Percentiles rank a stretch among this genome's conserved stretches.
These are phyloP conservation scores for Trinorchestia longiramus DNA, from an alignment of 1,140 invertebrate genomes.

Conservation along the genomic window DNA sequence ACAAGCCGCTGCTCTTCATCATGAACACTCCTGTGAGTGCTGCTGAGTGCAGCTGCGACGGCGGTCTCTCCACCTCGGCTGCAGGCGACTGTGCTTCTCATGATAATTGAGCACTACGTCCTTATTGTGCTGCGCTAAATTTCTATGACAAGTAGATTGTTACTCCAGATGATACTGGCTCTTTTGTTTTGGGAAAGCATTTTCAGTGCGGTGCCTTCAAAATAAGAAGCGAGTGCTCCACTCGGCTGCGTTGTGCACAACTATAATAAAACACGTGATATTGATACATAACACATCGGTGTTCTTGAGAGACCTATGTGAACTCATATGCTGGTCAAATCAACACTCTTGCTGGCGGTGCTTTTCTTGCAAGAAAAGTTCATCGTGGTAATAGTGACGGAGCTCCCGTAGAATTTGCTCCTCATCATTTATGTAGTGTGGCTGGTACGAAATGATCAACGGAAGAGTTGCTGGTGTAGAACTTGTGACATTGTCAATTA, in stretches of 20 bases:
- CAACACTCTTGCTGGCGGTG: no score
- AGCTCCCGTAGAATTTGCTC: no score
- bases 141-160: neutral
- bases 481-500: no score
- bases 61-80: neutral
- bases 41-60: neutral
- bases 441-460: no score
- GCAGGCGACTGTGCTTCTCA: neutral
- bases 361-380: no score
- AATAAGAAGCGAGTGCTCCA: neutral
- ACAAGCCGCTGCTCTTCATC: conserved; percentile 48
- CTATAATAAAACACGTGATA: neutral
- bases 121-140: neutral
- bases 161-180: neutral
- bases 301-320: neutral
- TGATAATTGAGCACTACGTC: neutral
- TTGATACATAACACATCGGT: neutral
- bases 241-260: neutral
- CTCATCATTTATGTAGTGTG: no score
- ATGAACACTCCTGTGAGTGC: neutral
- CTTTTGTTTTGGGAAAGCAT: neutral
- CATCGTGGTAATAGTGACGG: no score
- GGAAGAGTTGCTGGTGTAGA: no score
- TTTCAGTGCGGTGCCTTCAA: neutral
- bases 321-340: no score